Conservation (phyloP, 2,888 invertebrate species). For the Mamestra brassicae region DNA sequence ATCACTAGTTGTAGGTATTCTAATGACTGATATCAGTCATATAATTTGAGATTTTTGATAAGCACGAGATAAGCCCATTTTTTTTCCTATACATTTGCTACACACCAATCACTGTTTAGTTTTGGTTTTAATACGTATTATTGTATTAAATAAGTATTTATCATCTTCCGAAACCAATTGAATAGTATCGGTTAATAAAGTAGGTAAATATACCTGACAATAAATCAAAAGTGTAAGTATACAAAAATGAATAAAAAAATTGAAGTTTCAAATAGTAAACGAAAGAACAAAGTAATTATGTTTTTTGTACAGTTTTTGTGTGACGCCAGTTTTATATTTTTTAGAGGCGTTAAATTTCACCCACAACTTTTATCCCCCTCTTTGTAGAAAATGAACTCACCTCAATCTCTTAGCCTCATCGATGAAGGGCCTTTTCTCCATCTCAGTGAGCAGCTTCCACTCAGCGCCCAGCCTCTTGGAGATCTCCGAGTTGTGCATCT, state of each 20-base stretch:
- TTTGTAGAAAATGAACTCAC: slow-evolving; percentile 85
- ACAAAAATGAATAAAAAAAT: neutral
- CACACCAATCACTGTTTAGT: too few species aligned
- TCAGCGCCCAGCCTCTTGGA: slow-evolving; percentile 96
- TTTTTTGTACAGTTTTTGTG: neutral
- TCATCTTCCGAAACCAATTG: too few species aligned
- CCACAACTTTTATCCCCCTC: neutral
- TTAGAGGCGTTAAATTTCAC: neutral
- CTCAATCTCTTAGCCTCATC: slow-evolving; percentile 97
- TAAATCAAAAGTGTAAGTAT: neutral
- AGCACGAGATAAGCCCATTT: neutral
- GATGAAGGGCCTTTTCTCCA: slow-evolving; percentile 97
- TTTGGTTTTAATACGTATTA: too few species aligned
- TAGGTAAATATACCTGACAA: neutral
- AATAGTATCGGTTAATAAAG: neutral
- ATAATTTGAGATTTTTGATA: neutral
- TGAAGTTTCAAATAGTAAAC: neutral
- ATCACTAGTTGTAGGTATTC: neutral
- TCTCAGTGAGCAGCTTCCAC: slow-evolving; percentile 96
- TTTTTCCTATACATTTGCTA: too few species aligned
- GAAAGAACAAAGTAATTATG: neutral
- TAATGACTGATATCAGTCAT: too few species aligned
- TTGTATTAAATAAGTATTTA: too few species aligned
- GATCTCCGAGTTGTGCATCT: slow-evolving; percentile 98
- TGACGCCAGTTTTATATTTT: neutral